Base-by-base conservation (phyloP, 2,888 invertebrate species). In the Pilophorus perplexus region DNA sequence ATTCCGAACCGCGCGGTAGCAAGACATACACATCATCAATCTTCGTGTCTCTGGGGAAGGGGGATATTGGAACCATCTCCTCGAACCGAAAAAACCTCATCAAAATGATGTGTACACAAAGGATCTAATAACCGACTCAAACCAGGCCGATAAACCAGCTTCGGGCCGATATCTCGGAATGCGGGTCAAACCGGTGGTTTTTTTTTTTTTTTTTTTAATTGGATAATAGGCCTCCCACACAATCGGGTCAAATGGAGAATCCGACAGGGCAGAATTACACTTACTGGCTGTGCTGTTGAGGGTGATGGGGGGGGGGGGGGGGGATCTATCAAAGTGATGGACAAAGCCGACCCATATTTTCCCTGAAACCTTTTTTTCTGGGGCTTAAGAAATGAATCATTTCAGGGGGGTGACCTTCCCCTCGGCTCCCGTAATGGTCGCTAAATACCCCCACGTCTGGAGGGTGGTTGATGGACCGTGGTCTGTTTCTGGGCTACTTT, bases 101-200 rank as follows among this genome's bases (percentile, higher is more conserved):
- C 64, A 64, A 64, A 62, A 64, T 64, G 52, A 64, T 64, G 64
- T 50, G 64, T 64, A 64, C 64, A 64, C 64, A 64, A 64, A 64
- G 38, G 64, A 23, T 64, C 64, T 64, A 64, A 64, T 64, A 64
- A 64, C 50, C 64, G 50, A 50, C 50, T 50, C 25, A 22, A 40
- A 59, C 14, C n/a, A 25, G n/a, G 40, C n/a, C 23, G 42, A 22
- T 14, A 57, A 18, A 40, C 18, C 10, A 10, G 22, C 18, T 3
- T 52, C 22, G 66, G 57, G 44, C n/a, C 5, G 3, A 54, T 28
- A 54, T 55, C 27, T n/a, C 40, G 62, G 48, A 52, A 67, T 67
- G 67, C 67, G 67, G 67, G 67, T 40, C 25, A 33, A 25, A n/a
- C n/a, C n/a, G n/a, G n/a, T n/a, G n/a, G n/a, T n/a, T n/a, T n/a